Conservation (phyloP, 2,113 vertebrate species). For the Gambusia affinis region DNA sequence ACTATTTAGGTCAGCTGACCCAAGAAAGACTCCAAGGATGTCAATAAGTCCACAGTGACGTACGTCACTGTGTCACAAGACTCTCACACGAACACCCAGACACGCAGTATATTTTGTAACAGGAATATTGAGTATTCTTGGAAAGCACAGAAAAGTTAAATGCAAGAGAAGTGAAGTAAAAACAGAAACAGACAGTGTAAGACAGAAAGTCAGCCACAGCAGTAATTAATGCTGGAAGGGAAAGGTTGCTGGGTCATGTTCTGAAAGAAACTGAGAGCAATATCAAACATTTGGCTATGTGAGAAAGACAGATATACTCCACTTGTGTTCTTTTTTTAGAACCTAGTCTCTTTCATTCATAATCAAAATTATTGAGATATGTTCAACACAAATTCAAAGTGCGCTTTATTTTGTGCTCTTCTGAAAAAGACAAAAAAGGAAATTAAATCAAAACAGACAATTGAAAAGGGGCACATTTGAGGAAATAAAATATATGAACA, state of each 20-base stretch:
- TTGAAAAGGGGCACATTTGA: background rate
- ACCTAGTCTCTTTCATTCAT: background rate
- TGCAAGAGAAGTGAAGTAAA: background rate
- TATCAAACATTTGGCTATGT: background rate
- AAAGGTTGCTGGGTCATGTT: slow-evolving; percentile 19
- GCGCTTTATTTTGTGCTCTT: background rate
- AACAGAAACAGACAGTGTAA: background rate
- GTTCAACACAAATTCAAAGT: background rate
- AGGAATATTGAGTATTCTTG: slow-evolving; percentile 18
- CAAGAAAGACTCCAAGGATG: slow-evolving; percentile 45
- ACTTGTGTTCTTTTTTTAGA: background rate
- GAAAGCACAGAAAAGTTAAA: background rate
- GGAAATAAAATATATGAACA: no score
- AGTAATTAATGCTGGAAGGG: background rate
- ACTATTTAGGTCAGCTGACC: slow-evolving; percentile 53
- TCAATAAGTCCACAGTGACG: slow-evolving; percentile 58
- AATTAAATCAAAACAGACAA: background rate
- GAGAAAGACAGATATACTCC: background rate
- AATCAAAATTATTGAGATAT: background rate
- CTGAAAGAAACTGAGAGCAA: slow-evolving; percentile 18
- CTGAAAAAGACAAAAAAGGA: background rate
- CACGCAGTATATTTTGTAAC: slow-evolving; percentile 10
- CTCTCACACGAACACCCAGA: slow-evolving; percentile 13
- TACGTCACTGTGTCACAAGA: slow-evolving; percentile 61
- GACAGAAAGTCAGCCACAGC: background rate